These are phyloP conservation scores for Drosophila niveifrons DNA, from an alignment of 2,888 invertebrate species.

Conservation along the genomic window DNA sequence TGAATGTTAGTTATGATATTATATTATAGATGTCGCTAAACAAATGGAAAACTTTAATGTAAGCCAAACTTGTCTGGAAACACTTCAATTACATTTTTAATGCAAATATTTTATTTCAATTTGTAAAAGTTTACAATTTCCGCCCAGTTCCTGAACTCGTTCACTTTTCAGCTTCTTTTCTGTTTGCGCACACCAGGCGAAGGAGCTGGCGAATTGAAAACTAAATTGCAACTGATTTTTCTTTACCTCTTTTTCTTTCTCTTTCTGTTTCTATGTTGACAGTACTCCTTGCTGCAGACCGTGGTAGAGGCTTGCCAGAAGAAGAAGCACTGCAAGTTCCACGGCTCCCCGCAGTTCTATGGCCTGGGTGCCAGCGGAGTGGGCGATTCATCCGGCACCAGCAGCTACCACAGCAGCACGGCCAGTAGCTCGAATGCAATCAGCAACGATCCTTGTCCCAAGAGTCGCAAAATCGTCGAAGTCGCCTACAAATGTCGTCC, in stretches of 20 bases:
- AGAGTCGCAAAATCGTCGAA: constrained; percentile 96
- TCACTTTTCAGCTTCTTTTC: constrained; percentile 53
- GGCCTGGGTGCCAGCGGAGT: constrained; percentile 88
- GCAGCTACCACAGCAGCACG: constrained; percentile 84
- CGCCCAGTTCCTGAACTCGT: constrained; percentile 55
- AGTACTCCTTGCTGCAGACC: constrained; percentile 97
- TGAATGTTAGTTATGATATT: neutral
- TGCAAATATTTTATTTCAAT: constrained; percentile 73
- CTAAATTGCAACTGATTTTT: constrained; percentile 63
- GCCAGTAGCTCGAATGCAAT: constrained; percentile 81
- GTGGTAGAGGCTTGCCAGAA: constrained; percentile 98
- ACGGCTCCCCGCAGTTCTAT: constrained; percentile 94
- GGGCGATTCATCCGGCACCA: constrained; percentile 83
- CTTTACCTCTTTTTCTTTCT: constrained; percentile 19
- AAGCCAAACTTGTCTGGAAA: constrained; percentile 33
- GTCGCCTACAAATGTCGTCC: constrained; percentile 98
- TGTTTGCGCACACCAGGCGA: constrained; percentile 49
- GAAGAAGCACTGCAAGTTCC: constrained; percentile 95
- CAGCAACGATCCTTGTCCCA: constrained; percentile 92
- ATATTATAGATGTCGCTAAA: neutral
- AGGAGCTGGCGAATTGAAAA: constrained; percentile 41
- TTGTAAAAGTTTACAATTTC: constrained; percentile 67
- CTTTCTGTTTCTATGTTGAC: constrained; percentile 22
- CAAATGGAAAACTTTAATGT: neutral
- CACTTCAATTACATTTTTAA: constrained; percentile 66